Evolutionary conservation across 2,888 invertebrate species (phyloP), one percentile per base, ranked within the genome.

Genomic region (Drosophila quasianomalipes): DNA sequence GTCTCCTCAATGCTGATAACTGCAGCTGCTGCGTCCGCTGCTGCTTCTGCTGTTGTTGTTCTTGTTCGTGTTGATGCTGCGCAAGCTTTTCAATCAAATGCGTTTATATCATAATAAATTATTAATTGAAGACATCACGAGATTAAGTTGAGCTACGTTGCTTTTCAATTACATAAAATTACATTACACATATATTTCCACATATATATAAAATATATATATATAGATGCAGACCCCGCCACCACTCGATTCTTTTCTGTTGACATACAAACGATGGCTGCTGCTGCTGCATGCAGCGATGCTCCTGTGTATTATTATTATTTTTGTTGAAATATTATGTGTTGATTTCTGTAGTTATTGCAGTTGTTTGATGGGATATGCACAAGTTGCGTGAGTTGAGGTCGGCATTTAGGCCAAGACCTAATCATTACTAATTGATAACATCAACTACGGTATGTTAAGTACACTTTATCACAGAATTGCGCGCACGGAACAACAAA

Each of bases 391-490:
- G 60, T 37, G 19, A 26, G 16, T 57, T 61, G 44, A 47, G 67
- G 55, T 53, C 44, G 68, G 73, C 55, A 44, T 47, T 69, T 66
- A 30, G 60, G 65, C 60, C 54, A 39, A 51, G 35, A 71, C 75
- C 65, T 58, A 63, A 75, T 65, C 84, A 78, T 83, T 71, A 73
- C 75, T 69, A 67, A 83, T 81, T 86, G 84, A 87, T 74, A 84
- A 74, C 79, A 81, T 78, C 62, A 67, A 82, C 60, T 72, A 84
- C 71, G 61, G 9, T 26, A 71, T 70, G 58, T 85, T 89, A 89
- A 84, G 83, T 84, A 84, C 86, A 83, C 86, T 86, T 84, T 84
- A 84, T 84, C 83, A 85, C 86, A 89, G 83, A 75, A 76, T 62
- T 71, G 76, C 75, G 79, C 80, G 80, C 83, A 81, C 83, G 65